Percentiles rank a stretch among this genome's conserved stretches.
These are phyloP conservation scores for Gastrophysa polygoni DNA, from an alignment of 2,888 invertebrate genomes.

Conservation along the genomic window DNA sequence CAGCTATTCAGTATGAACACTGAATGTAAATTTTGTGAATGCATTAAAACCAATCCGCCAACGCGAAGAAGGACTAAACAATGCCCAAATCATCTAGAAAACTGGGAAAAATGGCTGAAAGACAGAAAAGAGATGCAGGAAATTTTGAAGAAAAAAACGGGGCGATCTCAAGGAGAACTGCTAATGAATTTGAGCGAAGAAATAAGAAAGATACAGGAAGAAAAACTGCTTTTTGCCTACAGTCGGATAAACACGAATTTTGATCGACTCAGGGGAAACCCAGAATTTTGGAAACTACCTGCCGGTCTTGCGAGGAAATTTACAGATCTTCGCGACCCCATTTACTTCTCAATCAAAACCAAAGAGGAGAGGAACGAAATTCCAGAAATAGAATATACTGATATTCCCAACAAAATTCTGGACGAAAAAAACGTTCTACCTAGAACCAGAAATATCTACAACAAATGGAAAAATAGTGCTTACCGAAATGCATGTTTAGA, in stretches of 20 bases:
- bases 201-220: slow-evolving; percentile 44
- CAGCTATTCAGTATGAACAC: neutral
- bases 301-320: slow-evolving; percentile 35
- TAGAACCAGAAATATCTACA: slow-evolving; percentile 13
- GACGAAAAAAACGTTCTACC: slow-evolving; percentile 34
- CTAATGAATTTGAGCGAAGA: slow-evolving; percentile 48
- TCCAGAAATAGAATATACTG: slow-evolving; percentile 47
- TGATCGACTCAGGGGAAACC: slow-evolving; percentile 53
- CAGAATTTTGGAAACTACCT: slow-evolving; percentile 51
- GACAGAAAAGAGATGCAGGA: slow-evolving; percentile 43
- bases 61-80: neutral
- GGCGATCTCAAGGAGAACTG: slow-evolving; percentile 42
- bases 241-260: slow-evolving; percentile 47
- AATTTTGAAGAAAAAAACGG: slow-evolving; percentile 37
- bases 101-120: slow-evolving; percentile 51
- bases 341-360: slow-evolving; percentile 44
- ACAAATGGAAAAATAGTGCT: slow-evolving; percentile 45
- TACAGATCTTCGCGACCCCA: slow-evolving; percentile 24
- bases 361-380: slow-evolving; percentile 46
- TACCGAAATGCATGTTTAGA: slow-evolving; percentile 37
- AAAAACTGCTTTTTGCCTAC: slow-evolving; percentile 45
- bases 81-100: slow-evolving; percentile 39
- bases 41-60: neutral
- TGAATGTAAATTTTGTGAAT: neutral
- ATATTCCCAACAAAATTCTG: slow-evolving; percentile 43